Percentiles rank a stretch among this genome's conserved stretches.
Evolutionary conservation across 2,113 vertebrate species (phyloP).

Genomic region (Grallaria varia): DNA sequence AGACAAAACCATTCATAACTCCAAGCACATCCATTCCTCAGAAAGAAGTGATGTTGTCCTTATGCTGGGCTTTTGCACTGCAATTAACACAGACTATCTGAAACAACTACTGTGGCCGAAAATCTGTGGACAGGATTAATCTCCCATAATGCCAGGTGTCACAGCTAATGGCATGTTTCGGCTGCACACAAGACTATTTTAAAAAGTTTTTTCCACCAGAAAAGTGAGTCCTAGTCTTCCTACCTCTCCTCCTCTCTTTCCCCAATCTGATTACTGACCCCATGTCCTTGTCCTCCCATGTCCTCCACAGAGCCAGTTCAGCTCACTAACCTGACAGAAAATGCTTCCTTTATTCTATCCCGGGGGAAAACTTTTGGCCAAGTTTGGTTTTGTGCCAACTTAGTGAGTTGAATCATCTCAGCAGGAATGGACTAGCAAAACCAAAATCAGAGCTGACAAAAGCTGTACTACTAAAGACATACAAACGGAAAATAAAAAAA

Average conservation of each 20-base stretch:
- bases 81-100: neutral
- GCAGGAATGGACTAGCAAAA: neutral
- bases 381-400: neutral
- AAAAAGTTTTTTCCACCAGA: neutral
- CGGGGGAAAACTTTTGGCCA: neutral
- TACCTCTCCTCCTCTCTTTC: neutral
- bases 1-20: neutral
- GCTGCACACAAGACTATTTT: neutral
- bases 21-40: neutral
- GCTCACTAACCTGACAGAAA: neutral
- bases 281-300: neutral
- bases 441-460: neutral
- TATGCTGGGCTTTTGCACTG: neutral
- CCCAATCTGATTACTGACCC: neutral
- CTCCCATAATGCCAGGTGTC: neutral
- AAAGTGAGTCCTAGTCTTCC: neutral
- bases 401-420: neutral
- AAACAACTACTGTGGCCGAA: neutral
- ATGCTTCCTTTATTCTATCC: neutral
- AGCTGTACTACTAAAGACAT: neutral
- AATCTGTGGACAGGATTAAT: neutral
- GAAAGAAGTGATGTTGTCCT: neutral
- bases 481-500: neutral
- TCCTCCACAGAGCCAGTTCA: neutral
- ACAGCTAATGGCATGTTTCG: neutral